These are phyloP conservation scores for Mactromeris polynyma DNA, from an alignment of 2,888 invertebrate genomes.

Conservation along the genomic window DNA sequence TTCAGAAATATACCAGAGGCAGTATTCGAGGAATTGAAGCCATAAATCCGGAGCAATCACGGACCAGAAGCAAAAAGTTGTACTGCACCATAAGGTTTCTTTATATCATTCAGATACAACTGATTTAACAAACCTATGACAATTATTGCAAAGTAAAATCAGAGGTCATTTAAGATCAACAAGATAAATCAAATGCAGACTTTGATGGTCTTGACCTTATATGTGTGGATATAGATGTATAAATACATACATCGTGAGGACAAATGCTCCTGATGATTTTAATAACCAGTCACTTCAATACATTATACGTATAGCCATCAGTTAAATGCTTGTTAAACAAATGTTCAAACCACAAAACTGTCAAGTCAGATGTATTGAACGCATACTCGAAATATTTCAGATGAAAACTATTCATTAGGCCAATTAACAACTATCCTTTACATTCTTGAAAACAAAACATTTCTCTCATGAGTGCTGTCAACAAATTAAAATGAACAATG, in stretches of 20 bases:
- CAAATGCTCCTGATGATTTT: not conserved
- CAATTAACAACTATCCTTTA: not conserved
- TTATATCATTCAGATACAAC: too few relatives aligned
- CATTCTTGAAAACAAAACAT: not conserved
- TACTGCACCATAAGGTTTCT: too few relatives aligned
- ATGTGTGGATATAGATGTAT: too few relatives aligned
- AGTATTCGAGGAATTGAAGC: too few relatives aligned
- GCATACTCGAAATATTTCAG: not conserved
- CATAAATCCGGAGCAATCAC: too few relatives aligned
- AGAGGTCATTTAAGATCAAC: not conserved
- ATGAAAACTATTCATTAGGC: not conserved
- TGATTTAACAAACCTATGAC: too few relatives aligned
- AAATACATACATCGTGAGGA: too few relatives aligned
- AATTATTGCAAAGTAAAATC: not conserved
- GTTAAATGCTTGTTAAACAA: not conserved
- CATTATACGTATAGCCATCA: not conserved
- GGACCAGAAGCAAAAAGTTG: too few relatives aligned
- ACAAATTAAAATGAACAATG: conserved; percentile 1
- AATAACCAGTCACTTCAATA: not conserved
- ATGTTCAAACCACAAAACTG: conserved; percentile 12
- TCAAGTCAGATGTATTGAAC: not conserved
- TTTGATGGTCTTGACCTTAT: too few relatives aligned
- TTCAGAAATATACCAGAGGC: too few relatives aligned
- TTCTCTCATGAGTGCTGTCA: not conserved
- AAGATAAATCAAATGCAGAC: not conserved